phyloP scores from a whole-genome alignment of 2,113 vertebrate species.

The Elanoides forficatus region DNA sequence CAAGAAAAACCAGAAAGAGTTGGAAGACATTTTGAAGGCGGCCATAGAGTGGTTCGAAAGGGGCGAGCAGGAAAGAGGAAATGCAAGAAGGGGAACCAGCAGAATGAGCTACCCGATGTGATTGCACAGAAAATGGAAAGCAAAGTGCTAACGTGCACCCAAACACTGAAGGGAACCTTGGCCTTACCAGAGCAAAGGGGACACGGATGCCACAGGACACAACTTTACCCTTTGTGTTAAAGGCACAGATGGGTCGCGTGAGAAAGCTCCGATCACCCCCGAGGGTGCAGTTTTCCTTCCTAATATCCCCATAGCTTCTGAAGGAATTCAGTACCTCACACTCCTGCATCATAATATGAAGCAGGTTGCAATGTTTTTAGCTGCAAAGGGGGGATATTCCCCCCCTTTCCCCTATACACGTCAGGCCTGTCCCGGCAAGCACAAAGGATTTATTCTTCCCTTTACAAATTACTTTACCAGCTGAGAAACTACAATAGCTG shows the following conservation, averaged over 20 bases:
- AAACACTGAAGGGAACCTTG: background rate
- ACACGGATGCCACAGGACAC: background rate
- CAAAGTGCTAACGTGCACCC: background rate
- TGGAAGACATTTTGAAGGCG: background rate
- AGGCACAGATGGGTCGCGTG: background rate
- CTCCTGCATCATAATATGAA: background rate
- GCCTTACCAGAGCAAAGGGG: background rate
- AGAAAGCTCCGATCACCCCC: background rate
- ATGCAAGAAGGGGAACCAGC: background rate
- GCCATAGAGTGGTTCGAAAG: background rate
- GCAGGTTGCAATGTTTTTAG: background rate
- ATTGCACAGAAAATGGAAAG: background rate
- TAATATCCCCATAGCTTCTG: background rate
- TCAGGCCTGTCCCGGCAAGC: background rate
- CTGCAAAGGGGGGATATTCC: background rate
- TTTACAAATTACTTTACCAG: conserved; percentile 38
- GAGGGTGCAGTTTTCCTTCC: background rate
- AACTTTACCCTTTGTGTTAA: background rate
- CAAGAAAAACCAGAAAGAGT: background rate
- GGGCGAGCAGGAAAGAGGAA: background rate
- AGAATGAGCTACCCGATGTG: background rate
- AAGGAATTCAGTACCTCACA: background rate
- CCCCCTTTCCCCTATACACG: background rate
- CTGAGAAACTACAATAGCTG: background rate
- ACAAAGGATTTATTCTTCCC: conserved; percentile 44